Conservation (phyloP, 1,140 invertebrate genomes). For the Cherax destructor region DNA sequence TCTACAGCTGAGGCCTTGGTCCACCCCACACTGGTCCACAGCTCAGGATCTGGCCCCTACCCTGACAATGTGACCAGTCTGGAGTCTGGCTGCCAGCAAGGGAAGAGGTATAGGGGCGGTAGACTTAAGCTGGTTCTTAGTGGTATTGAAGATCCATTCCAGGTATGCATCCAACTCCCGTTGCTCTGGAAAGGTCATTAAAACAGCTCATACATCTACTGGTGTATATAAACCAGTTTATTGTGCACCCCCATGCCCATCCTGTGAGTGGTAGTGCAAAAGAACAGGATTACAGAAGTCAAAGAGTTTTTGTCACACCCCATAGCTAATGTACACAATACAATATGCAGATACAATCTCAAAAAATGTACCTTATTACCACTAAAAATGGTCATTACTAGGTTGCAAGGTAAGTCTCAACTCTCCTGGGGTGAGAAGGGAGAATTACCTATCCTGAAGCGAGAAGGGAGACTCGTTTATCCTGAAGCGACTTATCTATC, state of each 20-base stretch:
- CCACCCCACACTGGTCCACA: not conserved
- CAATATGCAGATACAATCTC: no score
- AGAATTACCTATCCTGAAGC: no score
- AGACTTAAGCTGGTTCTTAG: constrained; percentile 29
- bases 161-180: constrained; percentile 39
- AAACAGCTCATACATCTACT: not conserved
- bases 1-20: not conserved
- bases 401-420: no score
- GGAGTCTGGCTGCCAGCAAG: constrained; percentile 39
- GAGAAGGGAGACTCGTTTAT: not conserved
- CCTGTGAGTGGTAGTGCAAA: no score
- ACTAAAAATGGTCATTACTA: no score
- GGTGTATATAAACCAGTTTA: no score
- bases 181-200: constrained; percentile 11
- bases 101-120: constrained; percentile 22
- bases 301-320: no score
- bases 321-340: no score
- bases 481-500: not conserved
- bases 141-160: constrained; percentile 49
- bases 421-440: no score
- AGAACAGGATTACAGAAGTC: no score
- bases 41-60: constrained; percentile 20
- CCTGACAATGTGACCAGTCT: constrained; percentile 52
- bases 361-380: no score
- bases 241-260: no score